Base-by-base conservation (phyloP, 1,140 invertebrate species). In the Adoxophyes honmai region DNA sequence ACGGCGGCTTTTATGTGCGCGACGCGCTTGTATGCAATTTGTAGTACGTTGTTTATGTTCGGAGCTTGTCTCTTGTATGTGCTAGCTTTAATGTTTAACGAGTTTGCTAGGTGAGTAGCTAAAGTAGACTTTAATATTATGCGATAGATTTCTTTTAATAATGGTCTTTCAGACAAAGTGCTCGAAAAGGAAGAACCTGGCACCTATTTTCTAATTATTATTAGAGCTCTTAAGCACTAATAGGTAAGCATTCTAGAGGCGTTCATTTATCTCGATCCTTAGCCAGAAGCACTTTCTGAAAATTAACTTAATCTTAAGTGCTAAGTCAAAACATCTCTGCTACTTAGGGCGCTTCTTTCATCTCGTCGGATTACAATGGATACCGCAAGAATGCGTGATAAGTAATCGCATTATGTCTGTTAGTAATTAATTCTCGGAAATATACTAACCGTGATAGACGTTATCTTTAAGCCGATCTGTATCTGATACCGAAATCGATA, bases 361-460 rank as follows among this genome's bases (percentile, higher is more conserved):
- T 48, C 37, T 63, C 52, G 44, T 64, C 62, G 66, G 61, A 65
- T 68, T 65, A 75, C 67, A 70, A 70, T 68, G 63, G 64, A 56
- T 73, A 68, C 65, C 57, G 68, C 64, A 52, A 60, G 60, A 64
- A 66, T 56, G 61, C 58, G 44, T 63, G 70, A 73, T 73, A 76
- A 67, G 66, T 76, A 73, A 76, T 76, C 73, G 66, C 65, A 76
- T 76, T 76, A 76, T 55, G 62, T 66, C 57, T 66, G 58, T 72
- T 64, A 69, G 68, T 78, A 78, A 78, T 78, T 78, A 78, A 75
- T 73, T 73, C 67, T 63, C 60, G 55, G 67, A 78, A 67, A 71
- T 78, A 73, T 69, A 67, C 64, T 71, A 64, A 61, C 52, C 53
- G 36, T 72, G 68, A 78, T 70, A 44, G 73, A 75, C 73, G 44